Evolutionary conservation across 2,888 invertebrate species (phyloP), one percentile per base, ranked within the genome.

Genomic region (Hesperia comma): DNA sequence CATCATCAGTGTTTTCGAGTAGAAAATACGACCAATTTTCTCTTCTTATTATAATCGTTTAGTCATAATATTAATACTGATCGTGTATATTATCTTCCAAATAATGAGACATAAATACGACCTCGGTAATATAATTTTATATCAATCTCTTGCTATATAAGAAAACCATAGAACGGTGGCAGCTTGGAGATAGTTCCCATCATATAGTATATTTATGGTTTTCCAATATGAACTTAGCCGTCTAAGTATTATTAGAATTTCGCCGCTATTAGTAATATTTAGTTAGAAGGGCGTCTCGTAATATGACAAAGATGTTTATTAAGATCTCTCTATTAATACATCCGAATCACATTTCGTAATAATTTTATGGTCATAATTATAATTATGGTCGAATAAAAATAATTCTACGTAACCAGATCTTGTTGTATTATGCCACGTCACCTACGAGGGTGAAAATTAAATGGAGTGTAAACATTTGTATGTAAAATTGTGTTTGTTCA

Each of bases 61-160:
- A 56, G 37, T 37, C 21, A 17, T 43, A 26, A 63, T 63, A 63
- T 63, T 63, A 63, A 63, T 46, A 17, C 33, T 61, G 51, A 4
- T 51, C 51, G 51, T 1, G 12, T 51, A 51, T 40, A 55, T 51
- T 63, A 63, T 12, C 46, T 37, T 10, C 54, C 49, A 46, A 46
- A 49, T 56, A n/a, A 46, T 63, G 46, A 15, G 21, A 49, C 32
- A 56, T 56, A 54, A 63, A 56, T 33, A 46, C 41, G 19, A 37
- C 56, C 41, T 43, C 43, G 54, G 5, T 54, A 17, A 43, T 12
- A 8, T 37, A 2, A 12, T 12, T 37, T 12, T 10, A 12, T 37
- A 37, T 37, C 37, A 37, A 8, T 10, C 12, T 37, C 10, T 37
- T 37, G 37, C 37, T 37, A 12, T 37, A 37, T 37, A 37, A 37